Conservation (phyloP, 2,797 vertebrate species). For the Dermochelys coriacea region DNA sequence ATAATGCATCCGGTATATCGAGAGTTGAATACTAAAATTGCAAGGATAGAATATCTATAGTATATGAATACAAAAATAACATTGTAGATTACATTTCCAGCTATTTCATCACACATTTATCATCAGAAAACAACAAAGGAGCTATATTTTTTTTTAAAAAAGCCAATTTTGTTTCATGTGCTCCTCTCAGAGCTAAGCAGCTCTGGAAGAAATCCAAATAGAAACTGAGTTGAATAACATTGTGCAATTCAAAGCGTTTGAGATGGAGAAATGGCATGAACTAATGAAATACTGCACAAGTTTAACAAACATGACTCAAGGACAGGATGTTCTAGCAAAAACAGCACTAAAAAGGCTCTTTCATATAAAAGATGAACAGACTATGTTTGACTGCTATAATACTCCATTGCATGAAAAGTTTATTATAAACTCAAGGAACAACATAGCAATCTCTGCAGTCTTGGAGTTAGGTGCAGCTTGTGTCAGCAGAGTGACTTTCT, state of each 20-base stretch:
- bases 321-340: conserved; percentile 74
- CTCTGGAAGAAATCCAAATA: conserved; percentile 80
- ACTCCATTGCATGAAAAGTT: conserved; percentile 32
- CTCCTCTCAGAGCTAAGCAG: conserved; percentile 62
- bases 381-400: conserved; percentile 33
- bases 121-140: conserved; percentile 72
- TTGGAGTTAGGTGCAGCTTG: not conserved
- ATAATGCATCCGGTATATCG: conserved; percentile 21
- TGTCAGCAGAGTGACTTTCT: too few relatives aligned
- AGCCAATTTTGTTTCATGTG: conserved; percentile 68
- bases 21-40: conserved; percentile 57
- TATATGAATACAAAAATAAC: conserved; percentile 65
- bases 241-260: conserved; percentile 75
- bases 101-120: conserved; percentile 62
- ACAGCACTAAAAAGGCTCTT: conserved; percentile 68
- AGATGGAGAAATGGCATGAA: conserved; percentile 69
- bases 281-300: conserved; percentile 75
- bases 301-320: conserved; percentile 75
- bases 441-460: conserved; percentile 21
- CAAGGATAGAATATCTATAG: conserved; percentile 51
- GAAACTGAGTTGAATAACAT: conserved; percentile 74
- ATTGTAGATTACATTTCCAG: conserved; percentile 67
- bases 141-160: conserved; percentile 42
- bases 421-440: conserved; percentile 57
- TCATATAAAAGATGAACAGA: conserved; percentile 66